phyloP scores from a whole-genome alignment of 2,888 invertebrate species.

The Macrophya annulata region DNA sequence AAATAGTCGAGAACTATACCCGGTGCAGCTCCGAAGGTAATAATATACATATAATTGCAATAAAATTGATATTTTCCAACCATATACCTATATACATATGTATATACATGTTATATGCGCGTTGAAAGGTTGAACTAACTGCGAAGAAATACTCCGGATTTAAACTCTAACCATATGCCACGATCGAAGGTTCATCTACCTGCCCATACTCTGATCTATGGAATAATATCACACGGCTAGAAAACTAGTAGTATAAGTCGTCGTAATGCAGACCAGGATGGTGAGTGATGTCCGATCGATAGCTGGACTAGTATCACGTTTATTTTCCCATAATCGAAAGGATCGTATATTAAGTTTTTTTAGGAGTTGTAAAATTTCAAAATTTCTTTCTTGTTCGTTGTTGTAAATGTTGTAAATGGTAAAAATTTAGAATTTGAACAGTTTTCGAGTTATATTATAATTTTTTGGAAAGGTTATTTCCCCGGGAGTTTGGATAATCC shows the following conservation, averaged over 20 bases:
- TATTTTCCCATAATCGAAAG: background rate
- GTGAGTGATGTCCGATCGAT: background rate
- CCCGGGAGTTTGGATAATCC: no score
- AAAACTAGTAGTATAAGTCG: slow-evolving; percentile 1
- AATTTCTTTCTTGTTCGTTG: background rate
- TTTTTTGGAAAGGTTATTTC: no score
- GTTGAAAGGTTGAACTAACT: background rate
- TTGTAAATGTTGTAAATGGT: background rate
- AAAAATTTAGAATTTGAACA: no score
- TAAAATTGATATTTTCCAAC: background rate
- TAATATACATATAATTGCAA: background rate
- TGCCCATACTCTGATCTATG: background rate
- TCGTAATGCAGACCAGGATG: background rate
- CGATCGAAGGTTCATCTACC: background rate
- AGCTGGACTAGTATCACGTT: background rate
- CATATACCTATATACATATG: no score
- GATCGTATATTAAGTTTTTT: background rate
- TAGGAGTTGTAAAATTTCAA: background rate
- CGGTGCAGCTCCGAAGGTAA: background rate
- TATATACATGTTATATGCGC: no score
- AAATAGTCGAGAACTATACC: background rate
- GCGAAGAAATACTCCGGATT: background rate
- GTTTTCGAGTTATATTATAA: no score
- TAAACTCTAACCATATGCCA: background rate
- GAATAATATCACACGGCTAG: background rate